These are phyloP conservation scores for Pyrrhosoma nymphula DNA, from an alignment of 2,888 invertebrate species.

Conservation along the genomic window DNA sequence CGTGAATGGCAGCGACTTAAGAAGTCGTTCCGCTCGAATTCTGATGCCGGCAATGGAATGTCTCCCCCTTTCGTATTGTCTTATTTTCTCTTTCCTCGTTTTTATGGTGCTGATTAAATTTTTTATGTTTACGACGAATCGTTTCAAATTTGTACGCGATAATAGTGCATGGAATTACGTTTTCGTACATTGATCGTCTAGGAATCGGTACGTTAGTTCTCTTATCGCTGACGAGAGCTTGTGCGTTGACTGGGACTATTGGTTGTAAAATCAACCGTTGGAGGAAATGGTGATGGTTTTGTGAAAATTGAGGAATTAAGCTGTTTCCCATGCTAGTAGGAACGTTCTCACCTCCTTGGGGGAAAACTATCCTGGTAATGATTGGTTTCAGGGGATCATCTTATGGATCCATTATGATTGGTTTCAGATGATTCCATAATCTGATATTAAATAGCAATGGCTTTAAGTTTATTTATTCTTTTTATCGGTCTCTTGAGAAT, in stretches of 20 bases:
- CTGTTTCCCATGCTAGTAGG: too few relatives aligned
- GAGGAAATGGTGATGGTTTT: not conserved
- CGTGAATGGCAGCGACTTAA: not conserved
- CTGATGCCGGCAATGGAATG: not conserved
- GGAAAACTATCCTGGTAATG: too few relatives aligned
- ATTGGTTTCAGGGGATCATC: too few relatives aligned
- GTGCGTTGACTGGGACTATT: not conserved
- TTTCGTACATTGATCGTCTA: not conserved
- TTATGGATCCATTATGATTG: too few relatives aligned
- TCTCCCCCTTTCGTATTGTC: not conserved
- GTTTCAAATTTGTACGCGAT: not conserved
- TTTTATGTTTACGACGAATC: not conserved
- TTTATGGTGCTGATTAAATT: conserved; percentile 3
- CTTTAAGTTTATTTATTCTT: too few relatives aligned
- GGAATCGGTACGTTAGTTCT: not conserved
- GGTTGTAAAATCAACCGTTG: not conserved
- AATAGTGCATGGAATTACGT: not conserved
- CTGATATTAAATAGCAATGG: too few relatives aligned
- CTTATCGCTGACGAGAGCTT: not conserved
- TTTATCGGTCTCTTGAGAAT: too few relatives aligned
- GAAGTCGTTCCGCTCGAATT: not conserved
- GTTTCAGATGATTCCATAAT: too few relatives aligned
- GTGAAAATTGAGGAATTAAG: too few relatives aligned
- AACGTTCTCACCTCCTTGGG: too few relatives aligned
- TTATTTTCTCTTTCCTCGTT: not conserved